Percentiles rank a stretch among this genome's conserved stretches.
These are phyloP conservation scores for Willowsia nigromaculata DNA, from an alignment of 2,888 invertebrate genomes.

Conservation along the genomic window DNA sequence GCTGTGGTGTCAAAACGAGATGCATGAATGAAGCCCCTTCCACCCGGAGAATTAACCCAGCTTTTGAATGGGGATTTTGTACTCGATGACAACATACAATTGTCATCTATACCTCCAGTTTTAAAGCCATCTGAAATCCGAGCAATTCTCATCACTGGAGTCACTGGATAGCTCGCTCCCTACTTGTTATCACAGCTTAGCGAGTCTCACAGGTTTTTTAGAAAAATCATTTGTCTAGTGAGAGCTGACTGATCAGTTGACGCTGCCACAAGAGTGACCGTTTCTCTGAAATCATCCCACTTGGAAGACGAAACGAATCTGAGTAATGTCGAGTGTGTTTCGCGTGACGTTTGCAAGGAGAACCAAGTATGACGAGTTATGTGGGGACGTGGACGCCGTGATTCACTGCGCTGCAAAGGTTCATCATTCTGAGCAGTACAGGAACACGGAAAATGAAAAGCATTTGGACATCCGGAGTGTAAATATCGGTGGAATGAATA, in stretches of 20 bases:
- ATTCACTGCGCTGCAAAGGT: constrained; percentile 42
- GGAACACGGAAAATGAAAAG: not conserved
- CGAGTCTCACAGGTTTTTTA: not conserved
- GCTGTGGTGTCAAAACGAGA: not conserved
- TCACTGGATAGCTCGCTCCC: constrained; percentile 54
- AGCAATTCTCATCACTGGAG: constrained; percentile 51
- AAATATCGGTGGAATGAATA: not conserved
- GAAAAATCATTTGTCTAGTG: constrained; percentile 45
- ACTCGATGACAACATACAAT: constrained; percentile 33
- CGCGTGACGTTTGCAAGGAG: constrained; percentile 29
- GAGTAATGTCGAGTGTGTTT: constrained; percentile 24
- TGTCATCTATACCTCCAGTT: not conserved
- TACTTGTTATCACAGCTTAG: constrained; percentile 43
- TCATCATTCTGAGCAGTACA: constrained; percentile 43
- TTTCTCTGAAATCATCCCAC: not conserved
- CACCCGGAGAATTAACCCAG: constrained; percentile 25
- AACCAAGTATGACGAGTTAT: not conserved
- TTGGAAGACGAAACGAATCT: not conserved
- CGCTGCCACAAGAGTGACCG: not conserved
- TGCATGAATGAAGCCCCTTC: not conserved
- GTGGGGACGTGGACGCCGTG: not conserved
- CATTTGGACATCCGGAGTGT: not conserved
- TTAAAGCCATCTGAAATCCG: constrained; percentile 27
- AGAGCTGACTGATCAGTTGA: constrained; percentile 4
- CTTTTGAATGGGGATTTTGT: constrained; percentile 27